Percentiles rank a stretch among this genome's conserved stretches.
phyloP scores from a whole-genome alignment of 2,888 invertebrate species.

The Stenichneumon culpator region DNA sequence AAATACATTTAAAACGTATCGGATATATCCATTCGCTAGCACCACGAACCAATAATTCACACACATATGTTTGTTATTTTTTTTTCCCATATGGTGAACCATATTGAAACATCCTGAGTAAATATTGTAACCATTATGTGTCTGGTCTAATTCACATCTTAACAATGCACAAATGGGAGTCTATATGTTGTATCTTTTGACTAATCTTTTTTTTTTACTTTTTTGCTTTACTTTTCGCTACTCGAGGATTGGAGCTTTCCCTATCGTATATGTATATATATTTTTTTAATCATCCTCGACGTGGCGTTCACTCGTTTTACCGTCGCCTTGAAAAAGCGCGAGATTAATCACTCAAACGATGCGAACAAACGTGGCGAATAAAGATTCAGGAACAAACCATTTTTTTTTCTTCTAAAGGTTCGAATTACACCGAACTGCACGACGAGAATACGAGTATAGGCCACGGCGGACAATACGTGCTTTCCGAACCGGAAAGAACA shows the following conservation, averaged over 20 bases:
- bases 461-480: slow-evolving; percentile 45
- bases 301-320: slow-evolving; percentile 3
- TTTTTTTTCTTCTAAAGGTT: slow-evolving; percentile 42
- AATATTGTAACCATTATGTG: slow-evolving; percentile 85
- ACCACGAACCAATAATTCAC: slow-evolving; percentile 82
- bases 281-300: slow-evolving; percentile 7
- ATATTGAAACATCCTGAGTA: slow-evolving; percentile 85
- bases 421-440: slow-evolving; percentile 50
- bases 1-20: slow-evolving; percentile 79
- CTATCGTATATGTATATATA: slow-evolving; percentile 6
- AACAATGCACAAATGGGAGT: slow-evolving; percentile 79
- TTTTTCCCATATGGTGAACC: slow-evolving; percentile 73
- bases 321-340: slow-evolving; percentile 26
- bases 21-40: slow-evolving; percentile 80
- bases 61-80: slow-evolving; percentile 71
- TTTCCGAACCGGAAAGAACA: slow-evolving; percentile 19
- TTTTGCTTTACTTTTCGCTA: slow-evolving; percentile 3
- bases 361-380: slow-evolving; percentile 28
- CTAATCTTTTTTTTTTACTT: slow-evolving; percentile 29
- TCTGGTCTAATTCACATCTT: slow-evolving; percentile 78
- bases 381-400: slow-evolving; percentile 24
- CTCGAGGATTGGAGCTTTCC: slow-evolving; percentile 11
- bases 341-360: slow-evolving; percentile 6
- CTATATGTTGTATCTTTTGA: slow-evolving; percentile 48
- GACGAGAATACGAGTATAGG: slow-evolving; percentile 57